Conservation (phyloP, 2,888 invertebrate genomes). For the Cetonia aurata region DNA sequence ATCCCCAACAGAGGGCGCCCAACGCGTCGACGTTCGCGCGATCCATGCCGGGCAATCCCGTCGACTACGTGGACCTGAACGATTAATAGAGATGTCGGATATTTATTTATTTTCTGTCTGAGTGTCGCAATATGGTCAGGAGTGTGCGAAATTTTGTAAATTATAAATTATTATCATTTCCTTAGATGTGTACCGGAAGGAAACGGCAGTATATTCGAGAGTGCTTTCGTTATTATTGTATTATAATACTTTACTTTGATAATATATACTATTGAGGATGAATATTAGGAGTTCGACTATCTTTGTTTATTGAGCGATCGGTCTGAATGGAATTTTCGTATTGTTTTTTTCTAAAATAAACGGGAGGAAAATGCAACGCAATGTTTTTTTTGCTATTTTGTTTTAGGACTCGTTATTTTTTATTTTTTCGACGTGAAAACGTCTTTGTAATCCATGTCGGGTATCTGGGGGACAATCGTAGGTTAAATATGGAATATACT, state of each 20-base stretch:
- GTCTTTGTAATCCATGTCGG: too few relatives aligned
- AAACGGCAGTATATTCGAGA: background rate
- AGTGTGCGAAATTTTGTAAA: conserved; percentile 3
- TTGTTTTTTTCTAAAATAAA: conserved; percentile 23
- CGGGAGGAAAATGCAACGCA: background rate
- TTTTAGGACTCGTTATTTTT: too few relatives aligned
- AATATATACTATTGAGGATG: background rate
- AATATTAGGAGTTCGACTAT: background rate
- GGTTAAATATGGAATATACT: too few relatives aligned
- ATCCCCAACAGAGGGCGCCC: conserved; percentile 2
- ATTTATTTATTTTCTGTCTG: conserved; percentile 5
- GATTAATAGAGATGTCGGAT: background rate
- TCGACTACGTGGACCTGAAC: conserved; percentile 11
- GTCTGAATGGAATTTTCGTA: conserved; percentile 11
- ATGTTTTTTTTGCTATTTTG: background rate
- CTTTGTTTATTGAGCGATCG: conserved; percentile 1
- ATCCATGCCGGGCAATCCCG: background rate
- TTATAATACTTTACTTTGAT: conserved; percentile 15
- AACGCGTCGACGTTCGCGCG: background rate
- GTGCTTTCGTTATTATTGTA: conserved; percentile 15
- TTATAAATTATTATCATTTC: conserved; percentile 14
- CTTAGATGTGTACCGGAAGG: background rate
- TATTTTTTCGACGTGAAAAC: too few relatives aligned
- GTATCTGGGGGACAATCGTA: too few relatives aligned
- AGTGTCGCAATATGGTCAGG: background rate